phyloP scores from a whole-genome alignment of 2,797 vertebrate genomes.

The Salarias fasciatus region DNA sequence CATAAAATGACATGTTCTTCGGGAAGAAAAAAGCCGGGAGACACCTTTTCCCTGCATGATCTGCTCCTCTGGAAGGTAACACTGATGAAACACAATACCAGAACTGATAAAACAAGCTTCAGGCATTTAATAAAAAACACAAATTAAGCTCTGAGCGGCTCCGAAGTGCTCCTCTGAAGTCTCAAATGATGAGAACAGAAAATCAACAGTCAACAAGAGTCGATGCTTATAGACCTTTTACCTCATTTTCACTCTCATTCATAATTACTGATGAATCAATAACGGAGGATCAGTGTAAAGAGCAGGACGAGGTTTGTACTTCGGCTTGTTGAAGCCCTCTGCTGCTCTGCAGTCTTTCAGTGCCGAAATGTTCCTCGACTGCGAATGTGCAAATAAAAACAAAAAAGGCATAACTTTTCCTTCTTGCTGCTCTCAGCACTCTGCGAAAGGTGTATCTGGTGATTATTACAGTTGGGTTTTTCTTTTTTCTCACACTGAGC shows the following conservation, averaged over 20 bases:
- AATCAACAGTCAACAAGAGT: not conserved
- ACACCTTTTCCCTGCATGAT: too few relatives aligned
- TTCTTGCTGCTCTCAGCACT: constrained; percentile 20
- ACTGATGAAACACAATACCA: too few relatives aligned
- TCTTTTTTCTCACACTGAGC: constrained; percentile 16
- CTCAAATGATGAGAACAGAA: not conserved
- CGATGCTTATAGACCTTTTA: not conserved
- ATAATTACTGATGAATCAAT: constrained; percentile 25
- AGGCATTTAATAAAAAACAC: too few relatives aligned
- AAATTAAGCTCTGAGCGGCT: too few relatives aligned
- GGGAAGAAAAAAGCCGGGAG: too few relatives aligned
- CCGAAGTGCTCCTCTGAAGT: not conserved
- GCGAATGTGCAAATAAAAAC: constrained; percentile 26
- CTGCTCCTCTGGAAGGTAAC: too few relatives aligned
- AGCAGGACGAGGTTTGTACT: not conserved
- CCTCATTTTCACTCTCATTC: constrained; percentile 5
- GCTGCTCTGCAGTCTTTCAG: constrained; percentile 16
- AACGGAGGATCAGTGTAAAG: not conserved
- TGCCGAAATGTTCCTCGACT: constrained; percentile 1
- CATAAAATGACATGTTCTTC: too few relatives aligned
- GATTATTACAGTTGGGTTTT: constrained; percentile 15
- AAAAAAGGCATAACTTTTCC: constrained; percentile 6
- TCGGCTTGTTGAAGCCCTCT: not conserved
- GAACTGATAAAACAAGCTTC: too few relatives aligned
- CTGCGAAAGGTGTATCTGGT: constrained; percentile 18